Conservation (phyloP, 2,113 vertebrate genomes). For the Istiophorus platypterus region DNA sequence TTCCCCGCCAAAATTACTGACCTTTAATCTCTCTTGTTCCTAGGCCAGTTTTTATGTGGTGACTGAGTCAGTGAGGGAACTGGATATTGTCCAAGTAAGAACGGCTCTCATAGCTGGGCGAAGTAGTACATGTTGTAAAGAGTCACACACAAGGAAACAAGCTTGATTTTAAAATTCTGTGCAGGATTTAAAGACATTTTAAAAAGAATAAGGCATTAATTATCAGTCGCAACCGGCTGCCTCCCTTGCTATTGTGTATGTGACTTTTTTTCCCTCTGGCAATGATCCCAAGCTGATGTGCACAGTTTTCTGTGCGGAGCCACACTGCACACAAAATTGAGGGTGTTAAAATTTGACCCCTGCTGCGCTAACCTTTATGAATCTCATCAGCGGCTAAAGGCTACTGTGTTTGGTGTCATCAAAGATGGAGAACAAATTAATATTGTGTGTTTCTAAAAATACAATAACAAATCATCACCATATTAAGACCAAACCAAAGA, state of each 20-base stretch:
- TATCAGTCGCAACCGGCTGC: background rate
- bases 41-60: constrained; percentile 13
- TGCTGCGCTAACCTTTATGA: background rate
- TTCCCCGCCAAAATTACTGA: constrained; percentile 42
- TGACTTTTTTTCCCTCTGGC: background rate
- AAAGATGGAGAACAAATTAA: background rate
- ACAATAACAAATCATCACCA: no score
- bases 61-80: constrained; percentile 9
- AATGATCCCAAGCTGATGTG: background rate
- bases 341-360: background rate
- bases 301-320: background rate
- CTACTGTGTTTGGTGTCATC: background rate
- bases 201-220: background rate
- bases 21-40: constrained; percentile 32
- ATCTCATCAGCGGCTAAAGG: background rate
- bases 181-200: background rate
- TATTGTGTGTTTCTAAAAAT: background rate
- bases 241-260: background rate
- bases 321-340: background rate
- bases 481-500: background rate
- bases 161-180: constrained; percentile 16
- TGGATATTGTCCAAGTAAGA: constrained; percentile 41
- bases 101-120: constrained; percentile 22
- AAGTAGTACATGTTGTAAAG: constrained; percentile 18
- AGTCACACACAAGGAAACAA: constrained; percentile 19